Conservation (phyloP, 1,140 invertebrate species). For the Drosophila sp. region DNA sequence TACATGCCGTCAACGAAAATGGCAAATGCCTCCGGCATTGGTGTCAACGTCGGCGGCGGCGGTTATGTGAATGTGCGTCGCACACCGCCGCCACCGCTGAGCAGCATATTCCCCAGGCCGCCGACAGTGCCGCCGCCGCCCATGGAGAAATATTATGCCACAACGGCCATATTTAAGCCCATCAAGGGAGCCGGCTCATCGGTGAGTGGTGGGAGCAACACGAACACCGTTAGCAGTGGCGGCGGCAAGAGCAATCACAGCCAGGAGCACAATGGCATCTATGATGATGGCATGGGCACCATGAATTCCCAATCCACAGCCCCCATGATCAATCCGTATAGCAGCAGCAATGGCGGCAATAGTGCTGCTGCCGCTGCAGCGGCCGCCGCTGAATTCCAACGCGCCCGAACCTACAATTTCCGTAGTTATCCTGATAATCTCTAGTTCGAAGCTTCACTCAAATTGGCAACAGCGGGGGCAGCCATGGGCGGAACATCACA, state of each 20-base stretch:
- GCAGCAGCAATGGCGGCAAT: conserved; percentile 48
- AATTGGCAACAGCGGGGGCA: conserved; percentile 59
- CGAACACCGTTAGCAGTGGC: conserved; percentile 62
- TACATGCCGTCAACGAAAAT: conserved; percentile 81
- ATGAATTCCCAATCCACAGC: conserved; percentile 80
- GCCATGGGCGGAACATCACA: conserved; percentile 24
- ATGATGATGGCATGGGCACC: conserved; percentile 78
- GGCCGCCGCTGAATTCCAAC: conserved; percentile 73
- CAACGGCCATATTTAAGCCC: conserved; percentile 84
- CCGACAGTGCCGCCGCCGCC: conserved; percentile 87
- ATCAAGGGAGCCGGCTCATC: conserved; percentile 68
- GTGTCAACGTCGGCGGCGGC: conserved; percentile 40
- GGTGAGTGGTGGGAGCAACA: conserved; percentile 30
- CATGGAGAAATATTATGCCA: conserved; percentile 90
- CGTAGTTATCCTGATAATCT: conserved; percentile 82
- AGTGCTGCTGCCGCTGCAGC: conserved; percentile 57
- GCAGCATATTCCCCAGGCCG: conserved; percentile 87
- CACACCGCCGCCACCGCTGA: conserved; percentile 83
- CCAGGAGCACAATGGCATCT: conserved; percentile 73
- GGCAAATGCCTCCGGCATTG: conserved; percentile 60
- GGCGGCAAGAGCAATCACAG: conserved; percentile 76
- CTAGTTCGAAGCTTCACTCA: conserved; percentile 81
- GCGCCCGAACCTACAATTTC: conserved; percentile 81
- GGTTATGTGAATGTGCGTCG: conserved; percentile 82
- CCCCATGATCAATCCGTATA: conserved; percentile 80